Conservation (phyloP, 1,140 invertebrate species). For the Micrasema minimum region DNA sequence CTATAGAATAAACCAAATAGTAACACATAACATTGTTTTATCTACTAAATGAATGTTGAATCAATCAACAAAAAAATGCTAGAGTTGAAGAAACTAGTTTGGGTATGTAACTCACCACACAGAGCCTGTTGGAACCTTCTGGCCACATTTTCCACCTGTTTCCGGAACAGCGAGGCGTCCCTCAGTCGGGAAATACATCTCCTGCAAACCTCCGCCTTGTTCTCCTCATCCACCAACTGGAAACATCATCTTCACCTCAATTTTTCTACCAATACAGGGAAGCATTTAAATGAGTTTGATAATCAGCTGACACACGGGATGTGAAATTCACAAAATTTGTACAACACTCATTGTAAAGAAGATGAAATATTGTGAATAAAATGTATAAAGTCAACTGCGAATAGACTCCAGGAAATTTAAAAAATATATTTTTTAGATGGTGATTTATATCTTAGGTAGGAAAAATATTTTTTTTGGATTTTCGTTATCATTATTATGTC, state of each 20-base stretch:
- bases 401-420: no score
- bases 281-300: background rate
- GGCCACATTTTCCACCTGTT: conserved; percentile 16
- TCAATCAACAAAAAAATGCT: background rate
- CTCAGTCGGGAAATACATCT: conserved; percentile 8
- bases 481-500: no score
- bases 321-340: no score
- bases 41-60: background rate
- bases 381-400: no score
- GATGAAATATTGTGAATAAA: background rate
- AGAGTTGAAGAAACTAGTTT: background rate
- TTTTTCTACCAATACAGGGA: background rate
- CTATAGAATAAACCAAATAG: no score
- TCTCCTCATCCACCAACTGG: background rate
- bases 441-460: no score
- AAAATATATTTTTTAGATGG: no score
- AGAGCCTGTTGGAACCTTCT: background rate
- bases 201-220: conserved; percentile 10
- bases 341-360: background rate
- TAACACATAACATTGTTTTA: background rate
- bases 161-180: conserved; percentile 25
- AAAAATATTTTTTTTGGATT: no score
- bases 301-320: background rate
- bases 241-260: conserved; percentile 2
- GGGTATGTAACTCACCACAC: background rate